Base-by-base conservation (phyloP, 2,113 vertebrate genomes). In the Oncorhynchus kisutch region DNA sequence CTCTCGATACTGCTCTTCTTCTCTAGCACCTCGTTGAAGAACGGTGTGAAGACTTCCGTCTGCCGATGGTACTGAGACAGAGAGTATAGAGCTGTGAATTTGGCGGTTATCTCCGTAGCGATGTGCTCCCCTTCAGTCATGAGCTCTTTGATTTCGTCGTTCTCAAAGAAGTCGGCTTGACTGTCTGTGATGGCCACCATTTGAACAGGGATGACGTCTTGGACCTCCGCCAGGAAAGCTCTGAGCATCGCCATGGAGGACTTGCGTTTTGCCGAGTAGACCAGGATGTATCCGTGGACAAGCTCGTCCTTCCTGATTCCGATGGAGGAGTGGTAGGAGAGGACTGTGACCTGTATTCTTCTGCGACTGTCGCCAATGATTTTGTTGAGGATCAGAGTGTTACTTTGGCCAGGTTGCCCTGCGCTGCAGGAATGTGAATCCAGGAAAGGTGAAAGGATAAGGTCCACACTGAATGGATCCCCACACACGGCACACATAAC, bases 401-500 rank as follows among this genome's bases (percentile, higher is more conserved):
- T 99, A 92, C 92, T 96, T 79, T 99, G 98, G 60, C 97, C 97
- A 45, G 96, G 96, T 82, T 96, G 97, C 78, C 96, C 96, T 69
- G 97, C 97, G 22, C 97, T 98, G 69, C 98, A 99, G 81, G 94
- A 96, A 67, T 97, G 98, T 2, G 98, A 99, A 76, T 99, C 97
- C 14, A 99, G 91, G 87, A 99, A 99, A 0, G 97, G 98, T 57
- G 98, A 98, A 85, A 99, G 96, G 90, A 99, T 99, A 86, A 99
- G 96, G 92, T 99, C 97, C 65, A 98, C 96, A 24, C 97, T 98
- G 84, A 99, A 99, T 0, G 97, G 97, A 91, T 99, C 98, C 65
- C 97, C 97, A 91, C 98, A 99, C 97, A 99, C 98, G 78, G 96
- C 97, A 85, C 97, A 99, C 97, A 99, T 99, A 39, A 99, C 97